phyloP scores from a whole-genome alignment of 2,888 invertebrate genomes.

The Hylaea fasciaria region DNA sequence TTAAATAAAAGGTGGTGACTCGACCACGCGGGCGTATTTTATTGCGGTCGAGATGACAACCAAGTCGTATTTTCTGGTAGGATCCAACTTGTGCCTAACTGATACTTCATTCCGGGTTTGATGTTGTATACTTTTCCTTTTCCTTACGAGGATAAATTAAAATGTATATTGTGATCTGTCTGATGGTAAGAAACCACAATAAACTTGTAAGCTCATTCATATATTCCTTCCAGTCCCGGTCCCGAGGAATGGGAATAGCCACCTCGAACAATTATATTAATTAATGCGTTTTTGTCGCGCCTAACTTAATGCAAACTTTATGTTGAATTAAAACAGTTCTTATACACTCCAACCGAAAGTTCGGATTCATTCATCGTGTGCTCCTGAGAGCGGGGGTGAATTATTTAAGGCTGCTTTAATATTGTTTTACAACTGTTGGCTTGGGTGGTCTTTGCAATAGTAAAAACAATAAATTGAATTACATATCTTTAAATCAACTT shows the following conservation, averaged over 20 bases:
- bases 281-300: neutral
- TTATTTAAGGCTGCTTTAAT: conserved; percentile 5
- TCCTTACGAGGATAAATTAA: too few relatives aligned
- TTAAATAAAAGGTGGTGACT: too few relatives aligned
- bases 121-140: too few relatives aligned
- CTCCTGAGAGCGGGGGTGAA: conserved; percentile 3
- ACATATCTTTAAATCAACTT: too few relatives aligned
- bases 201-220: too few relatives aligned
- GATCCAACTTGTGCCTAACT: too few relatives aligned
- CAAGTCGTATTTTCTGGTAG: too few relatives aligned
- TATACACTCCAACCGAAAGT: neutral
- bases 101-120: too few relatives aligned
- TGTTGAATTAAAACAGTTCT: neutral
- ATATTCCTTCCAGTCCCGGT: too few relatives aligned
- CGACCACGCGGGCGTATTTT: too few relatives aligned
- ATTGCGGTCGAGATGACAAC: too few relatives aligned
- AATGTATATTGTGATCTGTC: too few relatives aligned
- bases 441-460: conserved; percentile 14
- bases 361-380: conserved; percentile 8
- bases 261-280: conserved; percentile 2
- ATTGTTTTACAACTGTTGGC: conserved; percentile 7
- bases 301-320: conserved; percentile 1
- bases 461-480: neutral
- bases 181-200: neutral
- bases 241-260: neutral